Conservation (phyloP, 92 coral and sea anemone genomes). For the Epizoanthus ramosus region DNA sequence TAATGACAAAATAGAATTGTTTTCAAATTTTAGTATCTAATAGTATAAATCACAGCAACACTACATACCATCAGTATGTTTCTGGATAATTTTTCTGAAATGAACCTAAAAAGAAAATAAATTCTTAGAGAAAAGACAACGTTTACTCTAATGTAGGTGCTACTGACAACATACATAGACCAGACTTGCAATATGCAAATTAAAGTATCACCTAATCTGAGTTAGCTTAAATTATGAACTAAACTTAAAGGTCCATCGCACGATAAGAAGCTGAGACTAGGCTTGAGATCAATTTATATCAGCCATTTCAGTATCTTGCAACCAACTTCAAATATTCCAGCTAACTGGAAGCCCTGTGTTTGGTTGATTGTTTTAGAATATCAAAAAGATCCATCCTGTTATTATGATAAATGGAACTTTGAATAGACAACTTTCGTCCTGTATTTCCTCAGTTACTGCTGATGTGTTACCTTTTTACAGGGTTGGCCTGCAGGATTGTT, state of each 20-base stretch:
- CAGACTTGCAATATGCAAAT: not conserved
- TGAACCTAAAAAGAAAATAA: conserved; percentile 71
- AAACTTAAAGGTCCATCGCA: too few relatives aligned
- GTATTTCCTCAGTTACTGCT: not conserved
- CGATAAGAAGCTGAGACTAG: too few relatives aligned
- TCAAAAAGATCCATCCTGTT: too few relatives aligned
- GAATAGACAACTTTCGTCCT: too few relatives aligned
- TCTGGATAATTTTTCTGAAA: conserved; percentile 94
- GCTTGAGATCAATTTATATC: too few relatives aligned
- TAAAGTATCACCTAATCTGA: too few relatives aligned
- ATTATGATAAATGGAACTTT: too few relatives aligned
- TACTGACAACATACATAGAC: not conserved
- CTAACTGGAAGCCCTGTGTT: too few relatives aligned
- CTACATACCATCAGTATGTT: conserved; percentile 95
- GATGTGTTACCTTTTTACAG: conserved; percentile 77
- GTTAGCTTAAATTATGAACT: too few relatives aligned
- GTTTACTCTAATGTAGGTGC: not conserved
- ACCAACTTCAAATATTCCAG: too few relatives aligned
- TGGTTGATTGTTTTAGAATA: too few relatives aligned
- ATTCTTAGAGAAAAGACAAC: not conserved
- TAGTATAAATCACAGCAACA: not conserved
- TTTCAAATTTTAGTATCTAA: not conserved
- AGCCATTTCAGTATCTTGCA: too few relatives aligned
- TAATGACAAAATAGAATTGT: not conserved
- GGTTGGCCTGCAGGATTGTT: conserved; percentile 69